A percentile compares a stretch with the other conserved stretches of the same genome.
phyloP scores from a whole-genome alignment of 2,113 vertebrate species.

The Dromas ardeola region DNA sequence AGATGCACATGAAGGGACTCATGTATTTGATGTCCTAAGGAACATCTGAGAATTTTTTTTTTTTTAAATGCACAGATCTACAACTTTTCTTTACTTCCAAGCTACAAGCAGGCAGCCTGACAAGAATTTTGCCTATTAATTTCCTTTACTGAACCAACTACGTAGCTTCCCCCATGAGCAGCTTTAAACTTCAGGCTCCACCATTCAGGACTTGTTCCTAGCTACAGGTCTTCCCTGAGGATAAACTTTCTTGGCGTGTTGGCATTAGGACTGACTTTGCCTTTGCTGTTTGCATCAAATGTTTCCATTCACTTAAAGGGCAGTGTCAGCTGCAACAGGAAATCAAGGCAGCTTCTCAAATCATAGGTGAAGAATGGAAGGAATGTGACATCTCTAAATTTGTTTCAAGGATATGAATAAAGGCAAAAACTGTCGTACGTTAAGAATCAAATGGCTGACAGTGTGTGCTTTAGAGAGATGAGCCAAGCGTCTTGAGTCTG shows the following conservation, averaged over 20 bases:
- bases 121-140: background rate
- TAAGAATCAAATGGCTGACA: conserved; percentile 36
- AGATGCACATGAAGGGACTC: background rate
- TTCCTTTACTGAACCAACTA: background rate
- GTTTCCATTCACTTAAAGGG: conserved; percentile 61
- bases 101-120: background rate
- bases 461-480: background rate
- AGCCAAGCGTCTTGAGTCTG: conserved; percentile 37
- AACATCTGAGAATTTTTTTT: background rate
- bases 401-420: conserved; percentile 66
- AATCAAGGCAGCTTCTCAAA: conserved; percentile 66
- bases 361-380: conserved; percentile 66
- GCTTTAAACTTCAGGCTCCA: background rate
- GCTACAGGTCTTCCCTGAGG: background rate
- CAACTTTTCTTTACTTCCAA: background rate
- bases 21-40: background rate
- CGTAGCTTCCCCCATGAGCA: background rate
- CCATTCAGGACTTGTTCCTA: background rate
- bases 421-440: background rate
- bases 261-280: background rate
- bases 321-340: conserved; percentile 69
- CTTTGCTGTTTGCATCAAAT: conserved; percentile 38
- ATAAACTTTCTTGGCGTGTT: background rate
- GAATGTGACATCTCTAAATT: conserved; percentile 68
- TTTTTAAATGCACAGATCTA: background rate